A percentile compares a stretch with the other conserved stretches of the same genome.
These are phyloP conservation scores for Leptogaster cylindrica DNA, from an alignment of 2,888 invertebrate species.

Conservation along the genomic window DNA sequence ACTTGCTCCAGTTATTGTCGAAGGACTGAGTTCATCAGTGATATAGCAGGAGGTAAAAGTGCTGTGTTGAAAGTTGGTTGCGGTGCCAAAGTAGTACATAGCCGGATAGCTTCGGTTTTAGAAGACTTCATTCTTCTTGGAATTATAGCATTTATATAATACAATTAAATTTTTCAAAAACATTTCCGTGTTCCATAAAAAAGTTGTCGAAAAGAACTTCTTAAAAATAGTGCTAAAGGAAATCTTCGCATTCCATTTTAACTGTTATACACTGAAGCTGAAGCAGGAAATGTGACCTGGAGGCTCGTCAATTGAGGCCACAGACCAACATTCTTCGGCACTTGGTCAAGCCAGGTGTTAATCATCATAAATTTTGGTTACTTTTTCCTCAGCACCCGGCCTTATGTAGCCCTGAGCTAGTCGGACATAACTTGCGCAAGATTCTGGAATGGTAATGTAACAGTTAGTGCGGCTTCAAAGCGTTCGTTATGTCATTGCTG, in stretches of 20 bases:
- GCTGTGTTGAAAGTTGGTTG: no score
- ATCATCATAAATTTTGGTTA: neutral
- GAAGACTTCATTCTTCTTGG: no score
- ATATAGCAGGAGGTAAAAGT: no score
- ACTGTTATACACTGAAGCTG: neutral
- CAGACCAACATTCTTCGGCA: constrained; percentile 6
- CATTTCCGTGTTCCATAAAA: no score
- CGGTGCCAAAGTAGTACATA: no score
- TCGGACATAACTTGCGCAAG: neutral
- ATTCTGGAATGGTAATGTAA: constrained; percentile 31
- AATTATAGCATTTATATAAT: no score
- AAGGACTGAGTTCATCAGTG: no score
- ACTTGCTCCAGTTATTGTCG: no score
- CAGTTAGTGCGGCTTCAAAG: constrained; percentile 25
- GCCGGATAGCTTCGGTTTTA: no score
- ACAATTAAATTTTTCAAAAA: no score
- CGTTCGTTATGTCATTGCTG: constrained; percentile 41
- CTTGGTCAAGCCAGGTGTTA: neutral
- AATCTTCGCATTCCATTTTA: neutral
- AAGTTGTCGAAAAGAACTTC: no score
- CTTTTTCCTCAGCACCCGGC: neutral
- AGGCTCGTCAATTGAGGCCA: constrained; percentile 16
- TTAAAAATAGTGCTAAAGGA: no score
- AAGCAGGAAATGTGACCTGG: constrained; percentile 33
- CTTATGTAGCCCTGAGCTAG: neutral